Evolutionary conservation across 2,888 invertebrate species (phyloP).

Genomic region (Odontomyia ornata): DNA sequence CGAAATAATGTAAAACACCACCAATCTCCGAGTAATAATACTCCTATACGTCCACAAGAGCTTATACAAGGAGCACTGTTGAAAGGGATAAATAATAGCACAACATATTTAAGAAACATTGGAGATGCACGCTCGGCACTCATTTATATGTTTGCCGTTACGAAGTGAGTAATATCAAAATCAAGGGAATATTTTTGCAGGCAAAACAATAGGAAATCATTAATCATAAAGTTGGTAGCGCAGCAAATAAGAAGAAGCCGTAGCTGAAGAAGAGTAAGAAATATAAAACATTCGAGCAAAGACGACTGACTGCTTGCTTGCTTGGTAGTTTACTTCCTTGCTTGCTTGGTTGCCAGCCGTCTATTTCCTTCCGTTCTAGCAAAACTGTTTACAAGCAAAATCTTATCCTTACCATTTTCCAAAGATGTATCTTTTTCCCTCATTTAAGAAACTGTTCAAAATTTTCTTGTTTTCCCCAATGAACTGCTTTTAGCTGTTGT

Average conservation of each 20-base stretch:
- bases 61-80: not conserved
- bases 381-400: conserved; percentile 22
- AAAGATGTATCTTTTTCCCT: not conserved
- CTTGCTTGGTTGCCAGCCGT: not conserved
- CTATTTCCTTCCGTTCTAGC: not conserved
- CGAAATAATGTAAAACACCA: too few species aligned
- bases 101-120: conserved; percentile 23
- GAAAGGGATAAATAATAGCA: conserved; percentile 8
- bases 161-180: not conserved
- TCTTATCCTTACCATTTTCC: conserved; percentile 13
- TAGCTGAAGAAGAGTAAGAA: too few species aligned
- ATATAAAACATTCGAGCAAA: too few species aligned
- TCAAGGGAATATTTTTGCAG: conserved; percentile 26
- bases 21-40: too few species aligned
- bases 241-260: not conserved
- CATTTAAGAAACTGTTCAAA: not conserved
- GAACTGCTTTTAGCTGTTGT: not conserved
- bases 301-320: not conserved
- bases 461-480: conserved; percentile 15
- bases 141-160: conserved; percentile 3
- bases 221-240: conserved; percentile 38
- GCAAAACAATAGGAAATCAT: conserved; percentile 41
- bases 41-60: too few species aligned
- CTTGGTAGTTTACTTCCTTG: not conserved
- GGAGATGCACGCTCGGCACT: not conserved